A percentile compares a stretch with the other conserved stretches of the same genome.
phyloP scores from a whole-genome alignment of 64 coral and sea anemone genomes.

The Pocillopora verrucosa region DNA sequence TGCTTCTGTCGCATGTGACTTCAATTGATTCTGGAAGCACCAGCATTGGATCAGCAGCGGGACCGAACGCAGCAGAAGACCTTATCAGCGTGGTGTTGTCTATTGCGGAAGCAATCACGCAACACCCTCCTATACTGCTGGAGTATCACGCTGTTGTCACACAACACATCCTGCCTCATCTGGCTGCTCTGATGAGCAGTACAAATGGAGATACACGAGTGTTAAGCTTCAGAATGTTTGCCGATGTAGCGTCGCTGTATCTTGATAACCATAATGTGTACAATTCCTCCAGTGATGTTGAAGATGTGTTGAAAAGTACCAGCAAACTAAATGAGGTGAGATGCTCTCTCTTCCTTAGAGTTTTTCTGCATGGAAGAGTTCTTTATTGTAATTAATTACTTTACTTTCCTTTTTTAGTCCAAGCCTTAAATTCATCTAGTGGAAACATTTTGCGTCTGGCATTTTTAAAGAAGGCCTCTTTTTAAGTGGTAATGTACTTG shows the following conservation, averaged over 20 bases:
- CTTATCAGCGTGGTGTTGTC: slow-evolving; percentile 90
- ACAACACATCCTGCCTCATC: slow-evolving; percentile 52
- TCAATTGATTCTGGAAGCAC: slow-evolving; percentile 86
- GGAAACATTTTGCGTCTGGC: no score
- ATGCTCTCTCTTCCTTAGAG: no score
- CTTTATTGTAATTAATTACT: no score
- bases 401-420: no score
- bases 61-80: slow-evolving; percentile 70
- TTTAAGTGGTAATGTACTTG: not conserved
- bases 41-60: slow-evolving; percentile 84
- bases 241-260: slow-evolving; percentile 75
- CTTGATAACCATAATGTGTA: slow-evolving; percentile 61
- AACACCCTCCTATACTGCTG: slow-evolving; percentile 87
- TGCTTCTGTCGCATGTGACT: slow-evolving; percentile 67
- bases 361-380: no score
- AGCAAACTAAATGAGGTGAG: slow-evolving; percentile 65
- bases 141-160: no score
- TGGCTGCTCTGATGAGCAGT: slow-evolving; percentile 62
- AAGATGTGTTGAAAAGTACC: slow-evolving; percentile 32
- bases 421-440: no score
- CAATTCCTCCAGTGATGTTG: slow-evolving; percentile 34
- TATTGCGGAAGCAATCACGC: slow-evolving; percentile 87
- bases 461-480: not conserved
- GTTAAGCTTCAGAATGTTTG: slow-evolving; percentile 76
- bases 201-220: slow-evolving; percentile 62